Evolutionary conservation across 2,113 vertebrate species (phyloP), one percentile per base, ranked within the genome.

Genomic region (Trichomycterus rosablanca): DNA sequence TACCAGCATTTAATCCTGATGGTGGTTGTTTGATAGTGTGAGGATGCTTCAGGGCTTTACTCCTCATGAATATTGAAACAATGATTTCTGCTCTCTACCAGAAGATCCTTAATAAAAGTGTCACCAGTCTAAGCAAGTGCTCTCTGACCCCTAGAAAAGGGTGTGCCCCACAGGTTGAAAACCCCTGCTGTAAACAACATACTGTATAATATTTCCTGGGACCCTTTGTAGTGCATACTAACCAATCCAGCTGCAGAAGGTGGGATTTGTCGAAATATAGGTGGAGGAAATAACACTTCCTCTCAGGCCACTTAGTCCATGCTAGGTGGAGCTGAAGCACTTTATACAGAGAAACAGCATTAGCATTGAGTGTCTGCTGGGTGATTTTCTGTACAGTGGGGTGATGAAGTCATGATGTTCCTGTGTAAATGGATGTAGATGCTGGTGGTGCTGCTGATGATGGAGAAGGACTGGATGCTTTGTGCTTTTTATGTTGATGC

Each of bases 361-460:
- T 54, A 34, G 50, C 37, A 14, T 40, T 14, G 7, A 14, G 24
- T 0, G 26, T 26, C 5, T 35, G 3, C n/a, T 19, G 12, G 12
- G 24, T 9, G 6, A 22, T 52, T 30, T 5, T 71, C 24, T 56
- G 34, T 71, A 66, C 63, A 66, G 57, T 30, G 23, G n/a, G 46
- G 16, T 32, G 19, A 37, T 24, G 24, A 30, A n/a, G 5, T n/a
- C n/a, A n/a, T 42, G 30, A 60, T 24, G 3, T 24, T 19, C n/a
- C 2, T 30, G 26, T 30, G 26, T 30, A 30, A 3, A 30, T n/a
- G n/a, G 7, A 30, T 30, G 26, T 7, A 30, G 26, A 7, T 3
- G 3, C 26, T 30, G 26, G n/a, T n/a, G n/a, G 26, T 37, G 48
- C 15, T 32, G 34, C 5, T 67, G 64, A 43, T 67, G 68, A 52